Conservation (phyloP, 2,888 invertebrate genomes). For the Thecophora atra region DNA sequence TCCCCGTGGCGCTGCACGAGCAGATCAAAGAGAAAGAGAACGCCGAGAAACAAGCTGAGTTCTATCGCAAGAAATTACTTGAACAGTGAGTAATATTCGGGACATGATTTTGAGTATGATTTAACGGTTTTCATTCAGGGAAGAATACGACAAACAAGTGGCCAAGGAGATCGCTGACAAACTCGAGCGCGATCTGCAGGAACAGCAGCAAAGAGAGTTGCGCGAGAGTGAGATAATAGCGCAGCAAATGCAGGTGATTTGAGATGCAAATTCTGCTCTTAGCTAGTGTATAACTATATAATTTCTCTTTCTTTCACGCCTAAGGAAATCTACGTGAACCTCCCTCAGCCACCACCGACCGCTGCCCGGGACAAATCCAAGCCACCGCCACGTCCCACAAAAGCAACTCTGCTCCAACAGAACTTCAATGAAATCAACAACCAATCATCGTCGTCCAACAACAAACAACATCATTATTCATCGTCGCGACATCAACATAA, state of each 20-base stretch:
- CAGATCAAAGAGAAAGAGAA: conserved; percentile 76
- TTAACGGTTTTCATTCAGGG: conserved; percentile 65
- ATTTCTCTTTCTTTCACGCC: background rate
- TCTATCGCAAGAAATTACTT: conserved; percentile 65
- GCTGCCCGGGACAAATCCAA: conserved; percentile 51
- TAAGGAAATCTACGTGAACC: conserved; percentile 63
- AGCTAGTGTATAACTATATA: background rate
- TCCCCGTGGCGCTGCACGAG: conserved; percentile 78
- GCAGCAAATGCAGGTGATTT: conserved; percentile 67
- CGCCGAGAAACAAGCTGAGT: conserved; percentile 72
- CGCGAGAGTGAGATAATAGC: conserved; percentile 69
- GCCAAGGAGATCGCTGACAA: conserved; percentile 76
- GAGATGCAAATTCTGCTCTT: background rate
- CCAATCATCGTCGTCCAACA: too few relatives aligned
- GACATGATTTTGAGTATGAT: background rate
- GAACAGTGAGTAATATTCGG: conserved; percentile 70
- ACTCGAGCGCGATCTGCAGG: conserved; percentile 69
- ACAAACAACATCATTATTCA: conserved; percentile 46
- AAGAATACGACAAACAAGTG: conserved; percentile 74
- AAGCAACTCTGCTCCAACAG: conserved; percentile 56
- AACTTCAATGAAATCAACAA: conserved; percentile 37
- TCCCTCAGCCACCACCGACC: conserved; percentile 57
- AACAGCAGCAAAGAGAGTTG: conserved; percentile 67
- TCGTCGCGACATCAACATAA: conserved; percentile 37
- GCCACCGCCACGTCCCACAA: conserved; percentile 59